Conservation (phyloP, 2,888 invertebrate species). For the Drosophila koepferae region DNA sequence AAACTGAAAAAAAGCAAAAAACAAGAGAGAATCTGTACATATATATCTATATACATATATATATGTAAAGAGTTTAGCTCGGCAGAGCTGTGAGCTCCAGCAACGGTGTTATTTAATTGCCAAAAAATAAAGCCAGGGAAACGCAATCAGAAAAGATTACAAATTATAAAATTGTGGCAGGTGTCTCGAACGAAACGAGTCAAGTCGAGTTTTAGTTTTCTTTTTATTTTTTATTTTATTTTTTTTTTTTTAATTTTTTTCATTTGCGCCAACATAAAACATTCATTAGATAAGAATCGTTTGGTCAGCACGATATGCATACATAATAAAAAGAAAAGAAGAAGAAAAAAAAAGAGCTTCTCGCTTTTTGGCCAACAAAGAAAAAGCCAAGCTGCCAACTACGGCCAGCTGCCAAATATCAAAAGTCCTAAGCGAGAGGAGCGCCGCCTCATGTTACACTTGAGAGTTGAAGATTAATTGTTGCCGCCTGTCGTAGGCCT, state of each 20-base stretch:
- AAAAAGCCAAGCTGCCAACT: conserved; percentile 28
- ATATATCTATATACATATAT: conserved; percentile 1
- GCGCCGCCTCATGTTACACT: conserved; percentile 73
- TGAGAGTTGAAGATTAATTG: conserved; percentile 68
- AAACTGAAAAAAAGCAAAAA: conserved; percentile 29
- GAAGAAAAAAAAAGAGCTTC: background rate
- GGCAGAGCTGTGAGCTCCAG: conserved; percentile 5
- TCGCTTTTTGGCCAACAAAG: conserved; percentile 1
- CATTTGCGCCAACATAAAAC: conserved; percentile 46
- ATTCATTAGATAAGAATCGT: conserved; percentile 48
- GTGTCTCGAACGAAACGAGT: conserved; percentile 38
- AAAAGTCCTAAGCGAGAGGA: conserved; percentile 43
- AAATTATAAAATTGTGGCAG: conserved; percentile 42
- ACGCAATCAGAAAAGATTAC: conserved; percentile 34
- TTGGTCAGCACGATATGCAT: conserved; percentile 34
- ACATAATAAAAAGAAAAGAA: conserved; percentile 29
- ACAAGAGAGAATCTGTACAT: conserved; percentile 7
- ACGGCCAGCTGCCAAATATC: conserved; percentile 59
- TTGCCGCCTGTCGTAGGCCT: conserved; percentile 35
- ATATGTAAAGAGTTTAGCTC: background rate
- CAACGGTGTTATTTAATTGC: conserved; percentile 51
- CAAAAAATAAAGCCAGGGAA: conserved; percentile 25
- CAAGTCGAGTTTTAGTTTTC: conserved; percentile 2
- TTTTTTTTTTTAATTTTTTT: background rate
- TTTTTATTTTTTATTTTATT: background rate